Evolutionary conservation across 2,888 invertebrate species (phyloP), one percentile per base, ranked within the genome.

Genomic region (Tenthredo scrophulariae): DNA sequence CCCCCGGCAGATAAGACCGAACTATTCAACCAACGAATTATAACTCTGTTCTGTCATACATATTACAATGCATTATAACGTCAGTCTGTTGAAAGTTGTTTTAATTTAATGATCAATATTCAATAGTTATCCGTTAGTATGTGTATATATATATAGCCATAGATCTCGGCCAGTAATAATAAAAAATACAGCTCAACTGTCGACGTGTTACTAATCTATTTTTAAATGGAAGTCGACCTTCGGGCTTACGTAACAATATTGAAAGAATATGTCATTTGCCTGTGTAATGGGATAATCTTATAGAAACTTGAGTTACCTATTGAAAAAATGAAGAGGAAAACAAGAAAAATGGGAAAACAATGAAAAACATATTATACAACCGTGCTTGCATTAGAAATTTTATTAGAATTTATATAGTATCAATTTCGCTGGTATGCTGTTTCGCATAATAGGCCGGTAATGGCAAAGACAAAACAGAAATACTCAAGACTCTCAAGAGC

Each of bases 171-270:
- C 5, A 26, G 18, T 67, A 13, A 67, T 29, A 67, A 33, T 13
- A 67, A 33, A 67, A 50, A 80, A 62, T n/a, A 33, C 10, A 18
- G 77, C 77, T 62, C 15, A 0, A 46, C 46, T 46, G 33, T n/a
- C 67, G 9, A 29, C n/a, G 70, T 83, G 67, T 67, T 67, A 18
- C 70, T 37, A 70, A 29, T 86, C 91, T 92, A 91, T 91, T 90
- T 89, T 91, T 92, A 92, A 90, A 87, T 87, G 85, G 88, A 88
- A 89, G 89, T 88, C 89, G 91, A 89, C 91, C 91, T 91, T 91
- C 90, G 87, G 86, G 85, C 89, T 91, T 91, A 90, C 87, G 89
- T 90, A 91, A 91, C 87, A 86, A 83, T 86, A 87, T 84, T 87
- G 88, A 88, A 88, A 87, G 87, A 86, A 87, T 86, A 85, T 87